Conservation (phyloP, 2,113 vertebrate species). For the Poicephalus meyeri region DNA sequence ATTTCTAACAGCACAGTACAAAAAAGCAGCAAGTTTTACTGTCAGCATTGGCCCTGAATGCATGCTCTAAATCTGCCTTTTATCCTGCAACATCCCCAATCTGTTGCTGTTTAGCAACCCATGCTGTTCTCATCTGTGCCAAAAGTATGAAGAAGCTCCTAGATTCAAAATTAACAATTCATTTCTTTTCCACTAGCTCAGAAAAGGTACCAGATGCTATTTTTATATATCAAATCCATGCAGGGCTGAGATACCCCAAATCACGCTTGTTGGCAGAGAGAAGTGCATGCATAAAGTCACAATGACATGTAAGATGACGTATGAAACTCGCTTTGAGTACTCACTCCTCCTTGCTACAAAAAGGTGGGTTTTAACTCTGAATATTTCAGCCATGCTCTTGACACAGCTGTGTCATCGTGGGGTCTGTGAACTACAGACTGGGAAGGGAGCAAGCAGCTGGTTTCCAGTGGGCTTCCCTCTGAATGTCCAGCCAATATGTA, state of each 20-base stretch:
- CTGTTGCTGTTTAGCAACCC: not conserved
- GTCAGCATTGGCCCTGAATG: not conserved
- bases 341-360: not conserved
- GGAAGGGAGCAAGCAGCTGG: not conserved
- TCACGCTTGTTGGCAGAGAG: not conserved
- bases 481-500: not conserved
- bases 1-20: not conserved
- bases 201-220: not conserved
- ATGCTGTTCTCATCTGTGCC: not conserved
- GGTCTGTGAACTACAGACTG: not conserved
- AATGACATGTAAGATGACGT: accelerated
- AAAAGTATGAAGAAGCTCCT: not conserved
- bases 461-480: not conserved
- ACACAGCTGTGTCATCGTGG: not conserved
- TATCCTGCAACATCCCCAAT: not conserved
- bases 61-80: not conserved
- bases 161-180: not conserved
- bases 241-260: not conserved
- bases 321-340: not conserved
- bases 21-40: not conserved
- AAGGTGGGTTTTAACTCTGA: not conserved
- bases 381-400: not conserved
- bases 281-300: not conserved
- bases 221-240: not conserved
- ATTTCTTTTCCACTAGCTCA: not conserved